phyloP scores from a whole-genome alignment of 2,113 vertebrate species.

The Rhinogobius similis region DNA sequence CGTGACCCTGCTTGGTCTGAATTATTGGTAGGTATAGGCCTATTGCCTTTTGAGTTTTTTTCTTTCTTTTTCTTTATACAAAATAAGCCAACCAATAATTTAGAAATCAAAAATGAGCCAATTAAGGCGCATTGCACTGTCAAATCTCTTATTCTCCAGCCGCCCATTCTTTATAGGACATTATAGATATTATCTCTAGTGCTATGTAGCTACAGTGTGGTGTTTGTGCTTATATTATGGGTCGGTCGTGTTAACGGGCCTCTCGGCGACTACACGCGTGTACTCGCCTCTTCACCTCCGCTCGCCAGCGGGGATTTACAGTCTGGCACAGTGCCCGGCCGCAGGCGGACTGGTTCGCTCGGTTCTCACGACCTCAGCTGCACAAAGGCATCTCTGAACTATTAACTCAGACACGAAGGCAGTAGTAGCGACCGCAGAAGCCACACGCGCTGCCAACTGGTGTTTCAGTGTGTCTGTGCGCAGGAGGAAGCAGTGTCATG shows the following conservation, averaged over 20 bases:
- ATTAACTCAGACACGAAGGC: constrained; percentile 75
- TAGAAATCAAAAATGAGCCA: not conserved
- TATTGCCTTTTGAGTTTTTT: too few species aligned
- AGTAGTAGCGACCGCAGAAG: constrained; percentile 64
- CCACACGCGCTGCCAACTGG: constrained; percentile 74
- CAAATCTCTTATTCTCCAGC: too few species aligned
- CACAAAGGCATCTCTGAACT: constrained; percentile 78
- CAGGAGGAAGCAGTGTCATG: constrained; percentile 63
- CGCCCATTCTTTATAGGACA: too few species aligned
- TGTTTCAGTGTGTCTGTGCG: constrained; percentile 59
- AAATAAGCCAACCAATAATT: not conserved
- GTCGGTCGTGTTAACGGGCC: constrained; percentile 58
- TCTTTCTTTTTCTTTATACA: too few species aligned
- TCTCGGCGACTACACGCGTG: constrained; percentile 65
- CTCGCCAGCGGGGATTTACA: constrained; percentile 81
- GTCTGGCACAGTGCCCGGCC: constrained; percentile 81
- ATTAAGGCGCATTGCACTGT: not conserved
- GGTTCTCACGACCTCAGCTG: constrained; percentile 87
- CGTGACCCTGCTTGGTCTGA: not conserved
- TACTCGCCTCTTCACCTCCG: constrained; percentile 74
- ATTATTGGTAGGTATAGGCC: not conserved
- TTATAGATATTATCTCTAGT: too few species aligned
- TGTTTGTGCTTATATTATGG: not conserved
- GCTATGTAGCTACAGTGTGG: too few species aligned
- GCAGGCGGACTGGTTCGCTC: constrained; percentile 80